phyloP scores from a whole-genome alignment of 2,113 vertebrate species.

The Oxygymnocypris stewartii region DNA sequence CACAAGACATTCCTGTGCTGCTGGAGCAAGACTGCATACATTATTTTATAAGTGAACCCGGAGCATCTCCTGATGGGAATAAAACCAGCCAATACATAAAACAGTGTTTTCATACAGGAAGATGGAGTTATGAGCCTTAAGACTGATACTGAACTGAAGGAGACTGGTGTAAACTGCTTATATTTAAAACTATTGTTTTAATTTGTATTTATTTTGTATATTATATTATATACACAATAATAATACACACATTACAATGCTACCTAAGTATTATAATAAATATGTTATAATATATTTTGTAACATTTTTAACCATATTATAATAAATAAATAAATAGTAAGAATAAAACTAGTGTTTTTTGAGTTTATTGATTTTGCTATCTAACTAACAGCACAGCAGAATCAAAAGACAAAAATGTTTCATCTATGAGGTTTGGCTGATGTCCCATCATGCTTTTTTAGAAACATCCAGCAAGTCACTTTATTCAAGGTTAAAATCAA shows the following conservation, averaged over 20 bases:
- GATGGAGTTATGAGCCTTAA: neutral
- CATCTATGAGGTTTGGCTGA: too few relatives aligned
- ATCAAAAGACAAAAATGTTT: too few relatives aligned
- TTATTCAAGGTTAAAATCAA: neutral
- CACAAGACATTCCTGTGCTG: constrained; percentile 60
- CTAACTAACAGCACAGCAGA: too few relatives aligned
- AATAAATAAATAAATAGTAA: too few relatives aligned
- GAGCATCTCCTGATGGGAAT: constrained; percentile 60
- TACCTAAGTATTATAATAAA: too few relatives aligned
- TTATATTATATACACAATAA: too few relatives aligned
- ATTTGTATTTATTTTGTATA: neutral
- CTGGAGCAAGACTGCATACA: constrained; percentile 63
- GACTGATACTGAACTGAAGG: neutral
- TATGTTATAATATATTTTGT: too few relatives aligned
- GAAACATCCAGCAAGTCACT: neutral
- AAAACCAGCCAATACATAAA: constrained; percentile 59
- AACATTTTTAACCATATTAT: too few relatives aligned
- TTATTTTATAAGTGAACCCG: constrained; percentile 63
- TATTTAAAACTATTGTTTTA: neutral
- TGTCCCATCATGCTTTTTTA: too few relatives aligned
- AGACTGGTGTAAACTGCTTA: neutral
- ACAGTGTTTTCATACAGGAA: constrained; percentile 48
- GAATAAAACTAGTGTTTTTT: too few relatives aligned
- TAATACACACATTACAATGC: too few relatives aligned
- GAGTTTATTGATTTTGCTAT: too few relatives aligned